These are phyloP conservation scores for Drosophila eohydei DNA, from an alignment of 2,888 invertebrate genomes.

Conservation along the genomic window DNA sequence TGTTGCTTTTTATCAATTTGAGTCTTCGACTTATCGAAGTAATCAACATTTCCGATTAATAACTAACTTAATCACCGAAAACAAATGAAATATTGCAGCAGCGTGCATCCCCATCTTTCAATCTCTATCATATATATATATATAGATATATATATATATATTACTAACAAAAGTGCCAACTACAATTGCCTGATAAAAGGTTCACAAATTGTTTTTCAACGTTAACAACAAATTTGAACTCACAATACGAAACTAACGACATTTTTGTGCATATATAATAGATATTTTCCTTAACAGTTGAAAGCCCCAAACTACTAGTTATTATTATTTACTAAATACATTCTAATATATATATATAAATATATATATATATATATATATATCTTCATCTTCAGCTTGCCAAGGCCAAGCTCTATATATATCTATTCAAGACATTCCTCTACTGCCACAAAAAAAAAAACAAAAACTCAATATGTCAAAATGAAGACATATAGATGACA, in stretches of 20 bases:
- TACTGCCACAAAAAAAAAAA: slow-evolving; percentile 21
- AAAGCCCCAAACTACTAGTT: background rate
- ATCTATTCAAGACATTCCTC: slow-evolving; percentile 8
- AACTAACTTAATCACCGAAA: background rate
- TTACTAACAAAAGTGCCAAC: slow-evolving; percentile 70
- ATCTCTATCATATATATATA: slow-evolving; percentile 7
- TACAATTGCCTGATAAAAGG: slow-evolving; percentile 62
- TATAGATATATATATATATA: slow-evolving; percentile 8
- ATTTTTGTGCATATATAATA: background rate
- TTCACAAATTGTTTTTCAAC: slow-evolving; percentile 27
- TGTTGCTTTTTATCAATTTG: slow-evolving; percentile 17
- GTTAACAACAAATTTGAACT: slow-evolving; percentile 5
- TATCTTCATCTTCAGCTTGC: background rate
- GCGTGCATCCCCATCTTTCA: background rate
- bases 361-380: too few species aligned
- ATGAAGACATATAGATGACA: slow-evolving; percentile 5
- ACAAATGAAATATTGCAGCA: background rate
- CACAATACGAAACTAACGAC: background rate
- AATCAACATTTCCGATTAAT: background rate
- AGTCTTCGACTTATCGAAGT: slow-evolving; percentile 12
- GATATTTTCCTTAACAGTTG: background rate
- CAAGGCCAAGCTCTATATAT: too few species aligned
- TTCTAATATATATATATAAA: background rate
- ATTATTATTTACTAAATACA: too few species aligned
- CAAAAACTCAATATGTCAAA: slow-evolving; percentile 8